Percentiles rank a stretch among this genome's conserved stretches.
Conservation (phyloP, 2,888 invertebrate species). For the Chymomyza caudatula region DNA sequence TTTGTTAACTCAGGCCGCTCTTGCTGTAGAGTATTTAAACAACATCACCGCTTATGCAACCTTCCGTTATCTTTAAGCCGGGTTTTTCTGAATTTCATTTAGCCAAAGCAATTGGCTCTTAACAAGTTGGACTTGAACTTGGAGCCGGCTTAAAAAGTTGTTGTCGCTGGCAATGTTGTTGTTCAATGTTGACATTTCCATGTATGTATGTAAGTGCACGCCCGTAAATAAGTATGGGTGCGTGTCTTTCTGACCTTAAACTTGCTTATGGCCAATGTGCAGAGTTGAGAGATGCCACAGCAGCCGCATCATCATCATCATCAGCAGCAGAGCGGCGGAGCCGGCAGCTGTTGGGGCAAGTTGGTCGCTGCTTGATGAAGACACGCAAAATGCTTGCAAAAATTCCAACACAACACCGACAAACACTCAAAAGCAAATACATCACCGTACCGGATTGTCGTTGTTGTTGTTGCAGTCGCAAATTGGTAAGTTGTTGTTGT, state of each 20-base stretch:
- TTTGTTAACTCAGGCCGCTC: neutral
- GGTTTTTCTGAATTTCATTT: neutral
- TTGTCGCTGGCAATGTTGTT: slow-evolving; percentile 41
- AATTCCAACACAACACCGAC: slow-evolving; percentile 2
- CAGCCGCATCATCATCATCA: neutral
- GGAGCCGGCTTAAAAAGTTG: slow-evolving; percentile 46
- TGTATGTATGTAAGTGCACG: slow-evolving; percentile 33
- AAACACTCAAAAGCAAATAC: slow-evolving; percentile 52
- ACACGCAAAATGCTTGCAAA: slow-evolving; percentile 39
- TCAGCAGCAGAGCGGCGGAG: slow-evolving; percentile 28
- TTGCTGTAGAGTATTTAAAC: neutral
- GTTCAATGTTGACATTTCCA: slow-evolving; percentile 57
- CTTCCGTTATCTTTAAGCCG: neutral
- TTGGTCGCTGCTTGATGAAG: slow-evolving; percentile 31
- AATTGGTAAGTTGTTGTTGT: neutral
- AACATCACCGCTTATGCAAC: neutral
- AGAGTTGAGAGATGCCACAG: neutral
- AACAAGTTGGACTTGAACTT: slow-evolving; percentile 53
- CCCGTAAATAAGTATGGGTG: slow-evolving; percentile 14
- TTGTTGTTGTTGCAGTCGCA: neutral
- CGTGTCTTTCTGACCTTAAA: slow-evolving; percentile 65
- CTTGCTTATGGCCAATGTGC: slow-evolving; percentile 45
- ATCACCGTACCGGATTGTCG: neutral
- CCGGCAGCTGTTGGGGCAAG: slow-evolving; percentile 36
- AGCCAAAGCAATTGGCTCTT: slow-evolving; percentile 28